Evolutionary conservation across 2,888 invertebrate species (phyloP).

Genomic region (Tetanocera ferruginea): DNA sequence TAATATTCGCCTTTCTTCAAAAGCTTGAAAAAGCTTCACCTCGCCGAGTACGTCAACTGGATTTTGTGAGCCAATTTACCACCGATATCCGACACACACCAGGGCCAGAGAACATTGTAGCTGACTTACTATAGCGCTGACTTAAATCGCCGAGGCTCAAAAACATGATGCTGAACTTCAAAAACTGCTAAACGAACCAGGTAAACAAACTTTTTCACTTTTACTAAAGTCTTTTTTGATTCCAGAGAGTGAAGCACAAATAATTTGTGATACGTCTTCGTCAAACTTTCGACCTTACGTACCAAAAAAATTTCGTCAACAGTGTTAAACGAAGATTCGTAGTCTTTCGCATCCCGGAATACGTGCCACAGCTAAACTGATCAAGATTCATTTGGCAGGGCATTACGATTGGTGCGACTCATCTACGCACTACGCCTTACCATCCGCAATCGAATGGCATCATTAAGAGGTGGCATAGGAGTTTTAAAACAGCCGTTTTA

Average conservation of each 20-base stretch:
- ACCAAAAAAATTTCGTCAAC: conserved; percentile 7
- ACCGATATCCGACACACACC: conserved; percentile 35
- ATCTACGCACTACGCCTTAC: no score
- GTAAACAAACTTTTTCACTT: background rate
- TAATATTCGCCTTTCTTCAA: conserved; percentile 55
- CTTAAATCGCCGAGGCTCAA: conserved; percentile 30
- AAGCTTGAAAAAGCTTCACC: conserved; percentile 58
- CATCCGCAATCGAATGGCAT: conserved; percentile 18
- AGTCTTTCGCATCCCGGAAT: conserved; percentile 29
- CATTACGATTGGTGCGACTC: no score
- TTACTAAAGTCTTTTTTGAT: conserved; percentile 11
- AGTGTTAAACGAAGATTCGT: background rate
- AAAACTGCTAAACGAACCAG: background rate
- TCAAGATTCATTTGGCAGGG: background rate
- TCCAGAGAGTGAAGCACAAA: conserved; percentile 4
- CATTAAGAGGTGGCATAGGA: conserved; percentile 16
- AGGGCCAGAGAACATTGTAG: conserved; percentile 39
- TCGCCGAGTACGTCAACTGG: conserved; percentile 59
- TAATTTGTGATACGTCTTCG: conserved; percentile 28
- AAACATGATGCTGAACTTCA: conserved; percentile 24
- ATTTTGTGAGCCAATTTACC: conserved; percentile 50
- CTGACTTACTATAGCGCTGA: conserved; percentile 37
- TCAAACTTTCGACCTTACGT: conserved; percentile 33
- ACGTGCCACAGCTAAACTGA: background rate
- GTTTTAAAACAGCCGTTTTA: conserved; percentile 21